Percentiles rank a stretch among this genome's conserved stretches.
These are phyloP conservation scores for Tholera decimalis DNA, from an alignment of 2,888 invertebrate genomes.

Conservation along the genomic window DNA sequence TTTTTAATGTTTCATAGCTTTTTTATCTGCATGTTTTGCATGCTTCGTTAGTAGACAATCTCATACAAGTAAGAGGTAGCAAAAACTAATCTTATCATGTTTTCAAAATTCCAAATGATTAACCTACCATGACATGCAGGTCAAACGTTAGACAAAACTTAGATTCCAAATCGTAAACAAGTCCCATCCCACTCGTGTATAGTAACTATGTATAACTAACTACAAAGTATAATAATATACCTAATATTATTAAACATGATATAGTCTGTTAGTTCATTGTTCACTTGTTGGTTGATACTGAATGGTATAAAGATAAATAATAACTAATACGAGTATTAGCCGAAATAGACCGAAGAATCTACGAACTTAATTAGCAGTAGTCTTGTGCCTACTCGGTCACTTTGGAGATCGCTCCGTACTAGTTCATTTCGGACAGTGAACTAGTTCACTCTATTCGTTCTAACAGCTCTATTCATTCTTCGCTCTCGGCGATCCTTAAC, in stretches of 20 bases:
- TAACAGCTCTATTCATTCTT: too few relatives aligned
- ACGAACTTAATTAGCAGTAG: not conserved
- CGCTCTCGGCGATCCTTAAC: too few relatives aligned
- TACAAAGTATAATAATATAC: not conserved
- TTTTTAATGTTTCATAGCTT: too few relatives aligned
- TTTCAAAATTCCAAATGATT: constrained; percentile 8
- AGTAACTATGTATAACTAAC: not conserved
- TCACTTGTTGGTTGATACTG: too few relatives aligned
- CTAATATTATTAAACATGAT: not conserved
- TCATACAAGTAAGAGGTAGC: too few relatives aligned
- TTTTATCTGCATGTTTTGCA: too few relatives aligned
- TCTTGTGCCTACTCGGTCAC: too few relatives aligned
- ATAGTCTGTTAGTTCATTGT: constrained; percentile 23
- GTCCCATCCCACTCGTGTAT: constrained; percentile 43
- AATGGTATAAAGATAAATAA: not conserved
- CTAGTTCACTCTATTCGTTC: too few relatives aligned
- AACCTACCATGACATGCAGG: constrained; percentile 4
- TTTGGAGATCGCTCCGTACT: too few relatives aligned
- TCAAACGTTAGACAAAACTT: constrained; percentile 38
- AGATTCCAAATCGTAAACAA: constrained; percentile 48
- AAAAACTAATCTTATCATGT: too few relatives aligned
- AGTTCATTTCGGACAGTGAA: too few relatives aligned
- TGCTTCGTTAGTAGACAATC: too few relatives aligned
- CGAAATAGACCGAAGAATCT: not conserved
- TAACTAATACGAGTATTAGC: not conserved